Base-by-base conservation (phyloP, 2,888 invertebrate genomes). In the Andricus curvator region DNA sequence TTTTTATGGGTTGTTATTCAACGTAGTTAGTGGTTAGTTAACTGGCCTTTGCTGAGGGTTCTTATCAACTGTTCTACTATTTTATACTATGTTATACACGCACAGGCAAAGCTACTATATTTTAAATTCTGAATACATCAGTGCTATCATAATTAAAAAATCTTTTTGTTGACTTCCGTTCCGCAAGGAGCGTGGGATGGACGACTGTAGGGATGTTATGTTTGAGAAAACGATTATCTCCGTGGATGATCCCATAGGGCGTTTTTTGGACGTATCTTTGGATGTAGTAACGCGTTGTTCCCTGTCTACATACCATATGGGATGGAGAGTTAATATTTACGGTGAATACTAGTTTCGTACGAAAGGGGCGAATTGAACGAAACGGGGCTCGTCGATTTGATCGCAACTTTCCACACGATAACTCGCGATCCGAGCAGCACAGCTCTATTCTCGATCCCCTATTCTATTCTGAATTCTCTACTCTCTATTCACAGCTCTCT, bases 341-440 rank as follows among this genome's bases (percentile, higher is more conserved):
- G 80, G 80, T 80, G 44, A 62, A n/a, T n/a, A 65, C 41, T 37
- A 41, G 41, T 22, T 41, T 77, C 6, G 6, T 29, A 17, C 15
- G 6, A 51, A 70, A 51, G 25, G 70, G 51, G 70, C 29, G 70
- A 70, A 70, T 48, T 70, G 25, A 48, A 48, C 15, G 48, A 48
- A 70, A 48, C 70, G 51, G 33, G n/a, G 51, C 51, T 70, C 2
- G 66, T 66, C 9, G 37, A 66, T 11, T 70, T 29, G 70, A 70
- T 70, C 70, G 51, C 56, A 82, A 82, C 74, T 82, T 78, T 79
- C 79, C 83, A 74, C 82, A 85, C 78, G 83, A 84, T 85, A 83
- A 82, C 78, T 83, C 68, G 77, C 80, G 74, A 85, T 83, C 80
- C 78, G 80, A 78, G 80, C 65, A 78, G 80, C 80, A 80, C 76